phyloP scores from a whole-genome alignment of 2,888 invertebrate species.

The Glyphotaelius pellucidus region DNA sequence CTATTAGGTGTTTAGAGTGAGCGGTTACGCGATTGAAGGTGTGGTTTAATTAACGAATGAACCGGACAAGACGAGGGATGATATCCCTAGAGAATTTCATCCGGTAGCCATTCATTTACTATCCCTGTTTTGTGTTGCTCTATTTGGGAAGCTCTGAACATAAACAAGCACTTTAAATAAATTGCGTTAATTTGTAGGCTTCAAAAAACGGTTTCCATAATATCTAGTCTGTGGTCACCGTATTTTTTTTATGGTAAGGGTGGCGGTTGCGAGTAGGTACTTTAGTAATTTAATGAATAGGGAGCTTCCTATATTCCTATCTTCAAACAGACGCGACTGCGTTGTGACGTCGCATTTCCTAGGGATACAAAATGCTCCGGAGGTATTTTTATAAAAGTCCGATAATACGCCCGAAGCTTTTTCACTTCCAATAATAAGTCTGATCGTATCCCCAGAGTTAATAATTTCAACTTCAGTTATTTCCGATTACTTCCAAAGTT shows the following conservation, averaged over 20 bases:
- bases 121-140: background rate
- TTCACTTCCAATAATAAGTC: no score
- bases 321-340: no score
- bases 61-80: background rate
- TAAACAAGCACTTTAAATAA: background rate
- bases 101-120: constrained; percentile 3
- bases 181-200: background rate
- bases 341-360: no score
- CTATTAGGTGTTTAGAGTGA: background rate
- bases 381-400: no score
- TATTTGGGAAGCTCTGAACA: background rate
- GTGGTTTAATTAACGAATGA: constrained; percentile 47
- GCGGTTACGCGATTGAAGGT: constrained; percentile 48
- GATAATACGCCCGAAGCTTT: no score
- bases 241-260: background rate
- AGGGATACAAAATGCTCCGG: no score
- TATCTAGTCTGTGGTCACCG: background rate
- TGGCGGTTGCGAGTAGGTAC: background rate
- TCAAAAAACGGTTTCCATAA: background rate
- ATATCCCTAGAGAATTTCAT: constrained; percentile 6
- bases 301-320: no score
- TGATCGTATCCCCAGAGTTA: no score
- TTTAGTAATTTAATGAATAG: no score
- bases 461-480: no score
- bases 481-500: no score